phyloP scores from a whole-genome alignment of 2,888 invertebrate species.

The Caenorhabditis uteleia region DNA sequence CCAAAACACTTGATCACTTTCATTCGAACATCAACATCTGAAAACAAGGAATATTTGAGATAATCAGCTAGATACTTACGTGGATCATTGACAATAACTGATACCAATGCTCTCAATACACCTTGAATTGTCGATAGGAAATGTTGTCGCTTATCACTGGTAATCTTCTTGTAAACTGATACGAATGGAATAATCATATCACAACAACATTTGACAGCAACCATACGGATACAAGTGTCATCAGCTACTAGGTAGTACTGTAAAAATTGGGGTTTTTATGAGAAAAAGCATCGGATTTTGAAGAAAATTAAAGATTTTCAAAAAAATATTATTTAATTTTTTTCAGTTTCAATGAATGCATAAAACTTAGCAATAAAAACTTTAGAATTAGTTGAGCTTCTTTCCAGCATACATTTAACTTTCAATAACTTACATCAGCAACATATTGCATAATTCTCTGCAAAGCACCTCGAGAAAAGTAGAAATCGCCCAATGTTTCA shows the following conservation, averaged over 20 bases:
- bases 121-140: slow-evolving; percentile 86
- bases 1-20: slow-evolving; percentile 86
- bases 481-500: slow-evolving; percentile 85
- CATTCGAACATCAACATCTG: slow-evolving; percentile 88
- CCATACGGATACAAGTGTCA: slow-evolving; percentile 86
- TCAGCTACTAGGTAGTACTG: slow-evolving; percentile 79
- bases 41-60: neutral
- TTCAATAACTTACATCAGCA: slow-evolving; percentile 54
- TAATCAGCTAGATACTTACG: slow-evolving; percentile 71
- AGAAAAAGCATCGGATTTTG: neutral
- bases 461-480: slow-evolving; percentile 73
- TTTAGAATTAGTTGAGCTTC: slow-evolving; percentile 7
- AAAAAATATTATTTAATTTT: slow-evolving; percentile 5
- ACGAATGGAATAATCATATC: slow-evolving; percentile 85
- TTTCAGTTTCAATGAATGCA: neutral
- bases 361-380: slow-evolving; percentile 8
- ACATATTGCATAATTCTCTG: slow-evolving; percentile 66
- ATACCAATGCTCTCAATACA: slow-evolving; percentile 86
- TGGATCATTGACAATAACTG: slow-evolving; percentile 92
- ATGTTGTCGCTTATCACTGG: slow-evolving; percentile 44
- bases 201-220: slow-evolving; percentile 92
- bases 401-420: slow-evolving; percentile 4
- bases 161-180: slow-evolving; percentile 67
- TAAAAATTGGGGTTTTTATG: slow-evolving; percentile 7
- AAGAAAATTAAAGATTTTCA: neutral